Percentiles rank a stretch among this genome's conserved stretches.
phyloP scores from a whole-genome alignment of 1,140 invertebrate species.

The Mamestra configurata region DNA sequence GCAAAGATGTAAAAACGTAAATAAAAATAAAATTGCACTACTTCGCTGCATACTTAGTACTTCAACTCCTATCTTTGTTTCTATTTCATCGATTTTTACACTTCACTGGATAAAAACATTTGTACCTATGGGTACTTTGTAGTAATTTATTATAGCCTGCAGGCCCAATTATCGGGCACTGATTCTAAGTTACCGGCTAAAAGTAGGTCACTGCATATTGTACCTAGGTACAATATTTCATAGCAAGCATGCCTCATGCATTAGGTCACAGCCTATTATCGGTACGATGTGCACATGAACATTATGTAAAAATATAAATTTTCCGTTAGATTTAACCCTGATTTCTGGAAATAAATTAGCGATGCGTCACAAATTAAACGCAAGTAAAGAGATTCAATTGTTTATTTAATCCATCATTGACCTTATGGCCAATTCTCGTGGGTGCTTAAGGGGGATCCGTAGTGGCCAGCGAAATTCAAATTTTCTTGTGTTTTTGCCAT shows the following conservation, averaged over 20 bases:
- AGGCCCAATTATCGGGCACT: not conserved
- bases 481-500: no score
- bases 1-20: not conserved
- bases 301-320: no score
- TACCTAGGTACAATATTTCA: not conserved
- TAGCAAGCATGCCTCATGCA: not conserved
- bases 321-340: no score
- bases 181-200: not conserved
- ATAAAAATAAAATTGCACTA: slow-evolving; percentile 7
- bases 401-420: no score
- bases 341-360: no score
- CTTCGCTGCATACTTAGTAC: not conserved
- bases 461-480: no score
- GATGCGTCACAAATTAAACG: no score
- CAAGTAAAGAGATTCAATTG: no score
- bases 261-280: not conserved
- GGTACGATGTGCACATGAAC: no score
- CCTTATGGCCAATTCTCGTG: no score
- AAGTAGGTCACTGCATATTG: not conserved
- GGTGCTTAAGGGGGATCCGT: no score
- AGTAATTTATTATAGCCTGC: not conserved
- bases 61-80: not conserved
- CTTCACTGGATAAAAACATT: not conserved
- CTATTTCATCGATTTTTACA: not conserved
- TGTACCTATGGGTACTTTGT: not conserved